Evolutionary conservation across 2,113 vertebrate genomes (phyloP).

Genomic region (Desmodus rotundus): DNA sequence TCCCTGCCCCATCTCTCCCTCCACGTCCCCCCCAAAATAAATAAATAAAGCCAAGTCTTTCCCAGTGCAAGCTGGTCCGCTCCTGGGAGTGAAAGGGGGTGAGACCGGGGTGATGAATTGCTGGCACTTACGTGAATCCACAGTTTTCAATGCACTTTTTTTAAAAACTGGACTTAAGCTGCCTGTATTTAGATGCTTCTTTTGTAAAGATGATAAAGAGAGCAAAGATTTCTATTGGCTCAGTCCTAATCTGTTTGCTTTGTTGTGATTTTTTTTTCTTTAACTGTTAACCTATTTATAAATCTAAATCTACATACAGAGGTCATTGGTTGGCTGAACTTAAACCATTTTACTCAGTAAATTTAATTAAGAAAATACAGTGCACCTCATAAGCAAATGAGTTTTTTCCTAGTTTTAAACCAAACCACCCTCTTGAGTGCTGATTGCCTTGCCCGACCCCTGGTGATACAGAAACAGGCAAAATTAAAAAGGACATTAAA

Average conservation of each 20-base stretch:
- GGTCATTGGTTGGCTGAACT: conserved; percentile 87
- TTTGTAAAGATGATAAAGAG: conserved; percentile 56
- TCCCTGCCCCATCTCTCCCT: background rate
- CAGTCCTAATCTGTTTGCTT: conserved; percentile 78
- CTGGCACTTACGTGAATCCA: background rate
- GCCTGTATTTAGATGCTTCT: conserved; percentile 49
- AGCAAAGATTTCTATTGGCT: conserved; percentile 67
- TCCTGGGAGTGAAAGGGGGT: background rate
- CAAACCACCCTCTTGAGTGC: conserved; percentile 87
- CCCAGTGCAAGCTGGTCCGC: background rate
- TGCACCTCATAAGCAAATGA: conserved; percentile 90
- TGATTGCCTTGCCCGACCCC: conserved; percentile 88
- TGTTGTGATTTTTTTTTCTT: conserved; percentile 62
- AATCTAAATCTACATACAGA: conserved; percentile 81
- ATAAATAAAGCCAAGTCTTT: conserved; percentile 29
- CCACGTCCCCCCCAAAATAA: background rate
- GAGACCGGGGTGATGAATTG: conserved; percentile 11
- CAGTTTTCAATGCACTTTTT: conserved; percentile 47
- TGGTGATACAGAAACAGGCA: conserved; percentile 88
- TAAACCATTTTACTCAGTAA: conserved; percentile 88
- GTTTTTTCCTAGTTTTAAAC: conserved; percentile 87
- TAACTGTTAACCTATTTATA: conserved; percentile 81
- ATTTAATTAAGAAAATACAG: conserved; percentile 91
- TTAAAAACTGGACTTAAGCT: conserved; percentile 45
- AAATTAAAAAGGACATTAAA: conserved; percentile 92